Base-by-base conservation (phyloP, 2,797 vertebrate genomes). In the Decapterus maruadsi region DNA sequence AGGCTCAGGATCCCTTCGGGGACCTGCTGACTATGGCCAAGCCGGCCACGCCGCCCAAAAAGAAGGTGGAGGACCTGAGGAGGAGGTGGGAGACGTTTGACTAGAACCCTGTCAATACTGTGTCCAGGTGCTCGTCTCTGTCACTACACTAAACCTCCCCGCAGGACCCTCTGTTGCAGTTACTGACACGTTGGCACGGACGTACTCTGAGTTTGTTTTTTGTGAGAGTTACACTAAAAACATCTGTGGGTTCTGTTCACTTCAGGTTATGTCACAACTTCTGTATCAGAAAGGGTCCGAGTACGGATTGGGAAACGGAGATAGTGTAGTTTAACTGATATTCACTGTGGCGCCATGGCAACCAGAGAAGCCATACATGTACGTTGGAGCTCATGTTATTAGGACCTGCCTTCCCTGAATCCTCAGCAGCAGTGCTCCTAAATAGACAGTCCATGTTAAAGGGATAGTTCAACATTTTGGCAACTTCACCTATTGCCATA, bases 51-150 rank as follows among this genome's bases (percentile, higher is more conserved):
- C 92, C 96, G 29, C 89, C 88, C 0, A 93, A 96, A n/a, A 95
- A 95, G 89, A 97, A 96, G 31, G 96, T 96, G 19, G 97, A 98
- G 56, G 96, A 97, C 88, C 95, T 98, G 68, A 93, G 97, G 68
- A 96, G 94, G 84, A 96, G 92, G 76, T 99, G 98, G 98, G 98
- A 99, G 89, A 99, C 98, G 6, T 99, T 99, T 75, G 98, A 99
- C 89, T 99, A 90, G 96, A 50, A 34, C 26, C 17, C 55, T 78
- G 29, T 73, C 51, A 75, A 48, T 51, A 51, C 57, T 26, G 55
- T 68, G 72, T 67, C 69, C 45, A 71, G 58, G 54, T 55, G 65
- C 20, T 14, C 26, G 19, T 50, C 12, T 53, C 48, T 51, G 17
- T 42, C 22, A 61, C 22, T 50, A 70, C 19, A 1, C 11, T 6